Conservation (phyloP, 2,888 invertebrate genomes). For the Volucella zonaria region DNA sequence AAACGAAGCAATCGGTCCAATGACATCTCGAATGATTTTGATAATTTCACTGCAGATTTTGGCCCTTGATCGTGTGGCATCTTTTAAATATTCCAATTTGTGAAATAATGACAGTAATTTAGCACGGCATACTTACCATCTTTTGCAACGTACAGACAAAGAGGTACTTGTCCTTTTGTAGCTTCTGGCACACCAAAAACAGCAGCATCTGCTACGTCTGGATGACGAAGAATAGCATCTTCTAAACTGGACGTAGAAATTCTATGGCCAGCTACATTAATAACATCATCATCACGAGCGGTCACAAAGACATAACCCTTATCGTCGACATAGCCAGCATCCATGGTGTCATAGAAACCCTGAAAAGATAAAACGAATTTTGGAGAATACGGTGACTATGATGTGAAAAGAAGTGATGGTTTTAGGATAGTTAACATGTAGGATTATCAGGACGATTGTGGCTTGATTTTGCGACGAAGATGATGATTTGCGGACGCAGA, state of each 20-base stretch:
- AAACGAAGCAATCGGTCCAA: slow-evolving; percentile 92
- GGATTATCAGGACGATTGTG: no score
- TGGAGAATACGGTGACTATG: no score
- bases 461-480: no score
- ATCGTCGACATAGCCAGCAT: slow-evolving; percentile 93
- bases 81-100: slow-evolving; percentile 9
- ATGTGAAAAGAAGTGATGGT: no score
- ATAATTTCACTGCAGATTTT: slow-evolving; percentile 82
- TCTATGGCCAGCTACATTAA: slow-evolving; percentile 97
- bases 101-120: no score
- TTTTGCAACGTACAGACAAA: slow-evolving; percentile 92
- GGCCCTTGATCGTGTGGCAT: slow-evolving; percentile 74
- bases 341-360: slow-evolving; percentile 93
- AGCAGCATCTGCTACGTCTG: slow-evolving; percentile 92
- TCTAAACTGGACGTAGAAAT: slow-evolving; percentile 95
- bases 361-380: slow-evolving; percentile 50
- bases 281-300: slow-evolving; percentile 95
- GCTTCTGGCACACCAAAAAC: slow-evolving; percentile 95
- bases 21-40: slow-evolving; percentile 81
- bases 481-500: no score
- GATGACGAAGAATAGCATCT: slow-evolving; percentile 94
- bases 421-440: no score
- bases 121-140: slow-evolving; percentile 76
- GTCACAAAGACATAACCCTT: slow-evolving; percentile 94
- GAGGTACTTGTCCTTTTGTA: slow-evolving; percentile 94